Percentiles rank a stretch among this genome's conserved stretches.
phyloP scores from a whole-genome alignment of 2,113 vertebrate genomes.

The Mirounga angustirostris region DNA sequence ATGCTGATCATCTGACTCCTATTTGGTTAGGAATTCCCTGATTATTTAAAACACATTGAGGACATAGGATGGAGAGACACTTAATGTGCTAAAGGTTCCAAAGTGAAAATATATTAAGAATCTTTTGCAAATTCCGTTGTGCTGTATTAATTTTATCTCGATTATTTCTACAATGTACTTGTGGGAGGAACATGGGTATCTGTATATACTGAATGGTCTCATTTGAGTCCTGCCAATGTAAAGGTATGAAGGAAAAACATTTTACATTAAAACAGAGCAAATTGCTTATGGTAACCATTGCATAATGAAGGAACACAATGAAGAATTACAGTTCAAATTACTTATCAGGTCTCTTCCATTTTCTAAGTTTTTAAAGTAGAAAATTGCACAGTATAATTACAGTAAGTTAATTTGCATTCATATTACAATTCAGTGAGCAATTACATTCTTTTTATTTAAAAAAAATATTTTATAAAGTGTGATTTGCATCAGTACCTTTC shows the following conservation, averaged over 20 bases:
- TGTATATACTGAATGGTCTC: constrained; percentile 62
- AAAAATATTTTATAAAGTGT: constrained; percentile 86
- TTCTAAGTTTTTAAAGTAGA: constrained; percentile 88
- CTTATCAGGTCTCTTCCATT: constrained; percentile 89
- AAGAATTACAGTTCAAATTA: constrained; percentile 88
- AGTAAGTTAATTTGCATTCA: constrained; percentile 91
- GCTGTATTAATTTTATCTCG: constrained; percentile 64
- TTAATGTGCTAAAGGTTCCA: constrained; percentile 55
- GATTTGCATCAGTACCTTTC: constrained; percentile 86
- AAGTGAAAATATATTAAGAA: constrained; percentile 61
- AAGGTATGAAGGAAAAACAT: constrained; percentile 84
- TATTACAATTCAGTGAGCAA: constrained; percentile 89
- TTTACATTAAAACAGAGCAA: constrained; percentile 85
- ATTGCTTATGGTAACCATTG: constrained; percentile 88
- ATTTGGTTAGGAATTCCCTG: constrained; percentile 14
- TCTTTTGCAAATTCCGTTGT: constrained; percentile 34
- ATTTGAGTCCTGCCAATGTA: constrained; percentile 72
- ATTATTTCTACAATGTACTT: constrained; percentile 40
- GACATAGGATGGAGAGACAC: background rate
- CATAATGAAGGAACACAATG: constrained; percentile 89
- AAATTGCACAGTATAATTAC: constrained; percentile 91
- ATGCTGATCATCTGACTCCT: background rate
- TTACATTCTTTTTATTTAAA: constrained; percentile 88
- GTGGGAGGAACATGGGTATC: background rate
- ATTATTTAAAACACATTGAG: constrained; percentile 7